Base-by-base conservation (phyloP, 2,888 invertebrate genomes). In the Leucoma salicis region DNA sequence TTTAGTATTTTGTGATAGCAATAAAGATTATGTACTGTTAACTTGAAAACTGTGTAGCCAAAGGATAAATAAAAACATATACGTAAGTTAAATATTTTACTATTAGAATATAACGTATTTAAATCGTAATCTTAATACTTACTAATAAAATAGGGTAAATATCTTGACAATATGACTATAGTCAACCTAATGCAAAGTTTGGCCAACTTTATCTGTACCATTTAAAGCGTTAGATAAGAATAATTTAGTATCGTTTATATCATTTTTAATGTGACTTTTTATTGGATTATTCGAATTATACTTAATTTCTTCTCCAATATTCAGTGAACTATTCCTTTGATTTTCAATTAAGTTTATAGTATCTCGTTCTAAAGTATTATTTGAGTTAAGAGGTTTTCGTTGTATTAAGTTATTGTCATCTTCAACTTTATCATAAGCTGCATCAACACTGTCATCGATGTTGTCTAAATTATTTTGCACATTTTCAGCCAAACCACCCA, bases 371-470 rank as follows among this genome's bases (percentile, higher is more conserved):
- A 32, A 18, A 10, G 13, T 27, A 11, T 43, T 12, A 5, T 31
- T 13, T 7, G 45, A 45, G 6, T 35, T 37, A 29, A 49, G 15
- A 28, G 42, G 4, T 18, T 41, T 46, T 18, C 29, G 11, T 2
- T 27, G 27, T 27, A 27, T 27, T 21, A 2, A 2, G 8, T 21
- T 4, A 21, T 21, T 8, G n/a, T 27, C 27, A 12, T 7, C 14
- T 13, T 29, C 14, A 13, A 29, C 29, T 29, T 12, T 29, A 29
- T 29, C 29, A 29, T 29, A 29, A 29, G 6, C 14, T 1, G 2
- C 13, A 2, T 13, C 11, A 13, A 29, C 8, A 8, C 5, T 6
- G 6, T 29, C 13, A 29, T 29, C 8, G 4, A 29, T 8, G 13
- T 12, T 29, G 14, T 13, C 14, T 0, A 39, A 35, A 25, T 42